These are phyloP conservation scores for Plumapathes pennacea DNA, from an alignment of 92 coral and sea anemone species.

Conservation along the genomic window DNA sequence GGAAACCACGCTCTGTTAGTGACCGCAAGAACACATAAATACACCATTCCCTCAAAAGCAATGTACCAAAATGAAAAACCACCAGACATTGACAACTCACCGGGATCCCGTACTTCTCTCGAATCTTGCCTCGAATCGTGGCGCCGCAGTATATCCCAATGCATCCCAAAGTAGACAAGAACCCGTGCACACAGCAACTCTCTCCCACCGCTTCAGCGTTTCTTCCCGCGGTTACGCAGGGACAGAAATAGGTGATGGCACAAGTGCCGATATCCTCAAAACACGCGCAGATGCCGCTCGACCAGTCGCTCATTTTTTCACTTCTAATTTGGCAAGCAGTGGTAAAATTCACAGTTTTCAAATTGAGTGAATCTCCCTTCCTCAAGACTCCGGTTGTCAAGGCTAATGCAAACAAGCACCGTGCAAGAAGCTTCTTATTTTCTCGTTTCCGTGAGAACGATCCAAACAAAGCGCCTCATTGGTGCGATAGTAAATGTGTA, in stretches of 20 bases:
- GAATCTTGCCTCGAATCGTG: slow-evolving; percentile 51
- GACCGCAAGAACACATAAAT: background rate
- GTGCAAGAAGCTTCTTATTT: too few relatives aligned
- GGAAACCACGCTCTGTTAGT: background rate
- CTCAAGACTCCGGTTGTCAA: too few relatives aligned
- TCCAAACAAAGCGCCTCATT: too few relatives aligned
- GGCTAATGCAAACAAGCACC: too few relatives aligned
- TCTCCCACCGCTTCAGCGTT: slow-evolving; percentile 65
- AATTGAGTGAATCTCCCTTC: too few relatives aligned
- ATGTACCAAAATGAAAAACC: background rate
- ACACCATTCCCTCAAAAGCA: background rate
- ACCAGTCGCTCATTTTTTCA: slow-evolving; percentile 59
- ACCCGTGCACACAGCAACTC: slow-evolving; percentile 49
- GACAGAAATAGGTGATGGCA: slow-evolving; percentile 47
- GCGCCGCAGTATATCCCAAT: slow-evolving; percentile 66
- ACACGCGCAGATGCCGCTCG: slow-evolving; percentile 59
- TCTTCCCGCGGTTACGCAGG: slow-evolving; percentile 58
- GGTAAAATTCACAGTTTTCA: too few relatives aligned
- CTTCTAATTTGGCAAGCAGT: too few relatives aligned
- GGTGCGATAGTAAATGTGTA: too few relatives aligned
- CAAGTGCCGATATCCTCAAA: slow-evolving; percentile 56
- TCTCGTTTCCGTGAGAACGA: too few relatives aligned
- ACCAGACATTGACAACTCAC: slow-evolving; percentile 7
- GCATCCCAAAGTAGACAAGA: slow-evolving; percentile 45
- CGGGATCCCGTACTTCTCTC: slow-evolving; percentile 42